Percentiles rank a stretch among this genome's conserved stretches.
These are phyloP conservation scores for Gyrodactylus salaris DNA, from an alignment of 1,140 invertebrate species.

Conservation along the genomic window DNA sequence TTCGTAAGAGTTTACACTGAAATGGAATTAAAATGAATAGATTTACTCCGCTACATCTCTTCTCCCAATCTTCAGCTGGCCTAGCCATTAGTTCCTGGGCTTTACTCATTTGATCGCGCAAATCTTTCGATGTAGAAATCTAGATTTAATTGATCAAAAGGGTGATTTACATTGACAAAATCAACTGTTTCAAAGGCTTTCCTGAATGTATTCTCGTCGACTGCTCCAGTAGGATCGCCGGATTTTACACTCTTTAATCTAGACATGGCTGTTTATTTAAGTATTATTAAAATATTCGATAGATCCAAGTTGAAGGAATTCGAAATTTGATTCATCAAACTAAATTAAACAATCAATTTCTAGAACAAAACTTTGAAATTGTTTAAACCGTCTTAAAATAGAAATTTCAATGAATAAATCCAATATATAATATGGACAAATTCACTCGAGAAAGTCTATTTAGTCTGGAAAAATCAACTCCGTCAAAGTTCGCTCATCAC, in stretches of 20 bases:
- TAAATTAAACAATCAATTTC: no score
- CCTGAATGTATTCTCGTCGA: constrained; percentile 53
- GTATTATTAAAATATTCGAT: neutral
- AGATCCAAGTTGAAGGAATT: no score
- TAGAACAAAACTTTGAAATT: no score
- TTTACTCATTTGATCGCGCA: constrained; percentile 42
- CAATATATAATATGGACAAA: no score
- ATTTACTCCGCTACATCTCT: constrained; percentile 27
- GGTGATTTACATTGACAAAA: neutral
- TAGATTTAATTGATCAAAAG: constrained; percentile 11
- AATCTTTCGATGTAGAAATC: constrained; percentile 43
- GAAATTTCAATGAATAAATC: no score
- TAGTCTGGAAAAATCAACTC: no score
- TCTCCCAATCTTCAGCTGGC: constrained; percentile 55
- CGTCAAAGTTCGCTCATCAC: neutral
- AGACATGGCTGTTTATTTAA: neutral
- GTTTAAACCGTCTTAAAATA: no score
- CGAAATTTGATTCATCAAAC: neutral
- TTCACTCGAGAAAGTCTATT: no score
- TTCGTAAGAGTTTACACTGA: constrained; percentile 46
- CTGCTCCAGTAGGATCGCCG: constrained; percentile 34
- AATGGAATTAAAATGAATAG: constrained; percentile 9
- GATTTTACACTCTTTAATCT: neutral
- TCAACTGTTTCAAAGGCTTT: constrained; percentile 36
- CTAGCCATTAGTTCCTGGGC: constrained; percentile 40